Evolutionary conservation across 2,888 invertebrate genomes (phyloP).

Genomic region (Agonum fuliginosum): DNA sequence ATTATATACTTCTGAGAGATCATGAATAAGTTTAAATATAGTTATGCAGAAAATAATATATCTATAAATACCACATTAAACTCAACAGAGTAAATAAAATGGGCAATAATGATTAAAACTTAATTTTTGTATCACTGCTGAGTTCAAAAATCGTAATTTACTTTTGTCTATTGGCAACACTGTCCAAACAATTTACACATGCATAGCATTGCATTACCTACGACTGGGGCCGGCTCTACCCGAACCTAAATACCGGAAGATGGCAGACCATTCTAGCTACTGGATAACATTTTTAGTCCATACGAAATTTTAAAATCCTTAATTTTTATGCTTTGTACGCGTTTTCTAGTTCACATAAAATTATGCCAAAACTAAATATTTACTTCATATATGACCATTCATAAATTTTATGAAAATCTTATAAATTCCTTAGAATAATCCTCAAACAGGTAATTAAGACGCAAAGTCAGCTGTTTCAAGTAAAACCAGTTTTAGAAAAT

Average conservation of each 20-base stretch:
- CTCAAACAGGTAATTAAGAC: constrained; percentile 4
- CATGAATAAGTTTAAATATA: too few species aligned
- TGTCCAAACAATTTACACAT: not conserved
- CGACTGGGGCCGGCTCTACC: not conserved
- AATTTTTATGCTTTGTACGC: not conserved
- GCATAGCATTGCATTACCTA: not conserved
- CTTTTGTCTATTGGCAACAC: not conserved
- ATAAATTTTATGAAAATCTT: not conserved
- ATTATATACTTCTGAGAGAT: too few species aligned
- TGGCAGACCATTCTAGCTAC: not conserved
- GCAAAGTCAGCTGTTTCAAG: constrained; percentile 10
- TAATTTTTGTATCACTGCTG: not conserved
- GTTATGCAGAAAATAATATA: not conserved
- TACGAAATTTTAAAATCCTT: constrained; percentile 8
- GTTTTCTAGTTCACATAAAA: not conserved
- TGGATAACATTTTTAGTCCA: not conserved
- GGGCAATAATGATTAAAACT: not conserved
- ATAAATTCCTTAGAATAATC: not conserved
- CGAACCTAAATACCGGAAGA: constrained; percentile 7
- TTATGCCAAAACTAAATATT: not conserved
- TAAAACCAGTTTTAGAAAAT: constrained; percentile 14
- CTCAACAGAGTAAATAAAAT: not conserved
- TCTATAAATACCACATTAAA: not conserved
- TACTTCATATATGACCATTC: not conserved
- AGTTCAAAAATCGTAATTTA: not conserved